Evolutionary conservation across 1,140 invertebrate species (phyloP), one percentile per base, ranked within the genome.

Genomic region (Aphelinus atriplicis): DNA sequence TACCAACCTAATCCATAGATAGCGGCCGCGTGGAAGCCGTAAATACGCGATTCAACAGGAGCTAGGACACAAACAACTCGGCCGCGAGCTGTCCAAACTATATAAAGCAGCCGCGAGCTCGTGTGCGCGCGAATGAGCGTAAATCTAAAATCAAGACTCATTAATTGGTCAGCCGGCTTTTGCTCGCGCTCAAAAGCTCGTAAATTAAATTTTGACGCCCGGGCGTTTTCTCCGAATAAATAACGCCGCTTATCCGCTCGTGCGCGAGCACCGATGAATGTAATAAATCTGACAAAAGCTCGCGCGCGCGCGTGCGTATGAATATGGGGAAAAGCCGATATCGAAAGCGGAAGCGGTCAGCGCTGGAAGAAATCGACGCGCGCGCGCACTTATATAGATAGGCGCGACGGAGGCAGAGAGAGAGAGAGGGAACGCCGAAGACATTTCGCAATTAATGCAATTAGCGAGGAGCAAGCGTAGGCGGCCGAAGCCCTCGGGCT

Each of bases 391-490:
- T 6, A 9, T 9, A 53, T 53, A 53, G 51, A 9, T 53, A 53
- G 51, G 51, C 51, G 51, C 9, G 9, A 53, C 51, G 2, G 61
- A 7, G 61, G 7, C 46, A 26, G 61, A 62, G 0, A 62, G 45
- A 62, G 45, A 26, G 61, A 62, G 61, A 62, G 45, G 7, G 45
- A 9, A 47, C 7, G 42, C 60, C 45, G 53, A 58, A 78, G 79
- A 80, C 78, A 79, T 78, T 80, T 78, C 76, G 76, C 77, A 81
- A 80, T 81, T 80, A 80, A 81, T 79, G 77, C 76, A 80, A 80
- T 79, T 79, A 78, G 66, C 48, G 71, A 48, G 43, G 51, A 9
- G 51, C 51, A 53, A 9, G 4, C 51, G 4, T 6, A 9, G 57
- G 42, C 58, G 48, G 61, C 60, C 9, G 47, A 73, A 42, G 56